Percentiles rank a stretch among this genome's conserved stretches.
Evolutionary conservation across 2,797 vertebrate species (phyloP).

Genomic region (Anguilla marmorata): DNA sequence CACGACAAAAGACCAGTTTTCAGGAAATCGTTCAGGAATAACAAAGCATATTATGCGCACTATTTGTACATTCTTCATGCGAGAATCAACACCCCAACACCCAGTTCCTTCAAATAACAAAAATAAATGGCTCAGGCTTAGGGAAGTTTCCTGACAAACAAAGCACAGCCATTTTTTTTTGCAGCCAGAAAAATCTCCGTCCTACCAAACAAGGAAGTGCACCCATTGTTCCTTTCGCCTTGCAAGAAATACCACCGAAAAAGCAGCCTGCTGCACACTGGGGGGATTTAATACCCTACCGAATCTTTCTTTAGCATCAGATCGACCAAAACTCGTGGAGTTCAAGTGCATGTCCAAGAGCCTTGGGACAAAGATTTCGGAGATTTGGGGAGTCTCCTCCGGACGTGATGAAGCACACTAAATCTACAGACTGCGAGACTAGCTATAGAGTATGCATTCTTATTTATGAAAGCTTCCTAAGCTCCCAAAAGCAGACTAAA

Average conservation of each 20-base stretch:
- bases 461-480: background rate
- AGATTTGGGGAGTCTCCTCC: background rate
- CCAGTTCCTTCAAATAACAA: conserved; percentile 9
- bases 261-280: background rate
- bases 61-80: background rate
- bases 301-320: background rate
- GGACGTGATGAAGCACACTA: background rate
- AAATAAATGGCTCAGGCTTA: background rate
- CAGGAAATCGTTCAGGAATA: background rate
- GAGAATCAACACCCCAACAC: background rate
- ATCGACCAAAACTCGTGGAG: background rate
- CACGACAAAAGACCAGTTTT: background rate
- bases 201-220: conserved; percentile 28
- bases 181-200: conserved; percentile 15
- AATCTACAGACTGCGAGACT: background rate
- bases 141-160: conserved; percentile 25
- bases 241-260: conserved; percentile 12
- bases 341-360: background rate
- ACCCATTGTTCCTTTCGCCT: conserved; percentile 19
- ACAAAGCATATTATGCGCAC: background rate
- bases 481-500: background rate
- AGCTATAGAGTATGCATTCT: background rate
- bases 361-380: background rate
- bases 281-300: background rate
- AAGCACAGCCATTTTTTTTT: conserved; percentile 14